Conservation (phyloP, 2,113 vertebrate genomes). For the Coturnix japonica region DNA sequence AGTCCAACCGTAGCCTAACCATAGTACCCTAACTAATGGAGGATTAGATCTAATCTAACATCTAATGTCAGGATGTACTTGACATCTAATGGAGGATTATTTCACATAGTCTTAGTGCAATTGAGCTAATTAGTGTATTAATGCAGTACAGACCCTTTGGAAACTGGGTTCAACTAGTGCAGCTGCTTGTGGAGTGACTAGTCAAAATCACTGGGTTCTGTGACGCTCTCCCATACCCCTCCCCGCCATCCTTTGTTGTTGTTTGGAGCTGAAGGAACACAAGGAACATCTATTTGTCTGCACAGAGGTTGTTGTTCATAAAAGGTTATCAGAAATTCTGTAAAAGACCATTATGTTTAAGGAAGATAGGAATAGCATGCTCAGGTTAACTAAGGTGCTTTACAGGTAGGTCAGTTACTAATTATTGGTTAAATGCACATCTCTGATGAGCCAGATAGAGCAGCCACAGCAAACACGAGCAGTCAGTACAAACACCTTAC, state of each 20-base stretch:
- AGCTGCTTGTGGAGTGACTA: background rate
- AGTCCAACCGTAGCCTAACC: too few species aligned
- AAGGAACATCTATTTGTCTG: background rate
- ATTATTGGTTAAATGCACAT: background rate
- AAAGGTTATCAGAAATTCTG: background rate
- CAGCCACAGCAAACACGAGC: background rate
- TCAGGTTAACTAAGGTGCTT: background rate
- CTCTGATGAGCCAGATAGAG: background rate
- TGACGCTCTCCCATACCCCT: too few species aligned
- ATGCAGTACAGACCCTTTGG: background rate
- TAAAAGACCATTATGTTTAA: rapidly evolving
- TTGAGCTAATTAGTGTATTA: background rate
- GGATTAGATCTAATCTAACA: too few species aligned
- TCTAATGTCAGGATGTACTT: too few species aligned
- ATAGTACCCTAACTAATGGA: too few species aligned
- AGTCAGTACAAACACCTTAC: background rate
- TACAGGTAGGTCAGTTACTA: background rate
- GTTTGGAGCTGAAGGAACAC: background rate
- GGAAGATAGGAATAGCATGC: background rate
- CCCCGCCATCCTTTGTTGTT: too few species aligned
- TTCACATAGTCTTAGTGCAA: background rate
- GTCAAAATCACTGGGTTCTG: background rate
- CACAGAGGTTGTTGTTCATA: background rate
- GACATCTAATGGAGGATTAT: background rate
- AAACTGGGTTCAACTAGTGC: background rate